Conservation (phyloP, 1,140 invertebrate genomes). For the Dermatophagoides farinae region DNA sequence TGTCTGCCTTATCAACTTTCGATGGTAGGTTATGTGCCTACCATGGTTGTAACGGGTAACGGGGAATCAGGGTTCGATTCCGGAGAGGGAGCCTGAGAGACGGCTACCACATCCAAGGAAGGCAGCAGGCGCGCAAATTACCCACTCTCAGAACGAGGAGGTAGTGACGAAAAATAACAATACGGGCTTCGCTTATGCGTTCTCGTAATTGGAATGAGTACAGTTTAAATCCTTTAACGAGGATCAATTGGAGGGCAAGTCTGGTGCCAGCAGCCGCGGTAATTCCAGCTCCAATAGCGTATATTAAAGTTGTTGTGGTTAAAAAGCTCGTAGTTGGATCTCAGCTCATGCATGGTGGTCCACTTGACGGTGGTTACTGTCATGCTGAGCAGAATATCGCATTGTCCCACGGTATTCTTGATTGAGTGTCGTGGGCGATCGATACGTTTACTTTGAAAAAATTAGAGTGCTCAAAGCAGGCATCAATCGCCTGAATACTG, state of each 20-base stretch:
- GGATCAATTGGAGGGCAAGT: too few relatives aligned
- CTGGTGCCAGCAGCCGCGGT: too few relatives aligned
- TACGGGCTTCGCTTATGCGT: too few relatives aligned
- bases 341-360: slow-evolving; percentile 26
- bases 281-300: too few relatives aligned
- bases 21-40: too few relatives aligned
- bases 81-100: slow-evolving; percentile 63
- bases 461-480: slow-evolving; percentile 38
- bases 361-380: slow-evolving; percentile 22
- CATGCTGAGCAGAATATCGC: slow-evolving; percentile 10
- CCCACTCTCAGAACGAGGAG: slow-evolving; percentile 31
- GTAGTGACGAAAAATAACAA: too few relatives aligned
- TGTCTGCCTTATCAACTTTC: too few relatives aligned
- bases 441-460: slow-evolving; percentile 50
- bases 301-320: too few relatives aligned
- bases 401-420: slow-evolving; percentile 24
- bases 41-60: slow-evolving; percentile 32
- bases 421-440: slow-evolving; percentile 26
- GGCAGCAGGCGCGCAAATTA: slow-evolving; percentile 73
- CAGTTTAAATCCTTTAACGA: too few relatives aligned
- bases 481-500: slow-evolving; percentile 25
- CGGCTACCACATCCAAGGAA: slow-evolving; percentile 78
- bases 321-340: too few relatives aligned
- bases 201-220: too few relatives aligned
- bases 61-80: slow-evolving; percentile 36